A percentile compares a stretch with the other conserved stretches of the same genome.
phyloP scores from a whole-genome alignment of 1,140 invertebrate species.

The Dendroctonus ponderosae region DNA sequence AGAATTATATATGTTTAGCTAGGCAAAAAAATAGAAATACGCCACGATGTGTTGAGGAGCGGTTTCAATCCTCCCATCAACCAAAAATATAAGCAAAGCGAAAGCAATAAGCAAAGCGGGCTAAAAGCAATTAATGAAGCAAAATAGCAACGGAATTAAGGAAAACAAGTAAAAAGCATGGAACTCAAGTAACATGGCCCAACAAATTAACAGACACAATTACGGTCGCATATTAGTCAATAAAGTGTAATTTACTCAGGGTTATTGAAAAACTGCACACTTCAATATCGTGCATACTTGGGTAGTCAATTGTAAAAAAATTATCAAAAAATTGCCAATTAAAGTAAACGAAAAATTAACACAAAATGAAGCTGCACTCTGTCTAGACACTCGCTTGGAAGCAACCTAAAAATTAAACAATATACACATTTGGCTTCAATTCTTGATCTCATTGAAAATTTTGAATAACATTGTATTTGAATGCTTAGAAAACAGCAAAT shows the following conservation, averaged over 20 bases:
- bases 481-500: not conserved
- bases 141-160: conserved; percentile 23
- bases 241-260: not conserved
- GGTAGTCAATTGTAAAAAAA: not conserved
- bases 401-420: conserved; percentile 40
- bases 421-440: not conserved
- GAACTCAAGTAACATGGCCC: conserved; percentile 24
- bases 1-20: conserved; percentile 10
- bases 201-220: conserved; percentile 23
- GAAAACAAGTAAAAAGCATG: conserved; percentile 23
- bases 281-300: not conserved
- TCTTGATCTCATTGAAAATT: not conserved
- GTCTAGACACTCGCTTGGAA: conserved; percentile 43
- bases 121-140: conserved; percentile 29
- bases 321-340: conserved; percentile 33
- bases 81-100: conserved; percentile 18
- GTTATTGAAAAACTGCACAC: not conserved
- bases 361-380: conserved; percentile 40
- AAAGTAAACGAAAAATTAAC: conserved; percentile 29
- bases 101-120: conserved; percentile 30
- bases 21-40: conserved; percentile 18
- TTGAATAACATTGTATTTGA: too few relatives aligned
- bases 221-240: not conserved
- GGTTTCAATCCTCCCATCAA: conserved; percentile 1
- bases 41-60: conserved; percentile 14